Evolutionary conservation across 2,797 vertebrate species (phyloP), one percentile per base, ranked within the genome.

Genomic region (Parotocinclus haroldoi): DNA sequence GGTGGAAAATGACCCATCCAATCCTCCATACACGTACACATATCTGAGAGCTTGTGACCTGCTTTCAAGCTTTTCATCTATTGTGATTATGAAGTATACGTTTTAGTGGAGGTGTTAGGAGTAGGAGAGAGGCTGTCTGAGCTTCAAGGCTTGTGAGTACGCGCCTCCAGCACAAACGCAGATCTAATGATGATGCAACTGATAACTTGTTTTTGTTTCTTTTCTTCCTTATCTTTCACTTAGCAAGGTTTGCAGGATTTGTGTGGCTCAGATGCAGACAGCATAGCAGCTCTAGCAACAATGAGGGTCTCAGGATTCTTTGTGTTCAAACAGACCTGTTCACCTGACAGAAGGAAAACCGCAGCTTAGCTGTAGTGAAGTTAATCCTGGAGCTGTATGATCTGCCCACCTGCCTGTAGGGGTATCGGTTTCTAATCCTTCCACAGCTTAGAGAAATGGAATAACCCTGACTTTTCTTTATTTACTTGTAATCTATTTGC

Each of bases 351-450:
- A n/a, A 69, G 63, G 51, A 44, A 59, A 54, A 39, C 14, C 6
- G 54, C 42, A 40, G 58, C 27, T 38, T 39, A 51, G 51, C 27
- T 60, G 17, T 38, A 46, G 37, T 19, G 53, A 57, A 61, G 27
- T 57, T 62, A 71, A 65, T 66, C 64, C 60, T 14, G n/a, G 38
- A 38, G 57, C 58, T 59, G 37, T 78, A 63, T 73, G 64, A 63
- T 78, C 51, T 55, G 56, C 51, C 58, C 16, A 19, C 13, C 17
- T 53, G 48, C 63, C 61, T 74, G 59, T 63, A 57, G 69, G 58
- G 59, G 63, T 67, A 63, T 66, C 63, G 68, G 49, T 48, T 11
- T 50, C 53, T 78, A 80, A 83, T 78, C 76, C 76, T 57, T 71
- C 8, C 45, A 7, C 52, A 70, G 76, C 78, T 79, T 75, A 78